Conservation (phyloP, 1,140 invertebrate genomes). For the Scaptomyza hsui region DNA sequence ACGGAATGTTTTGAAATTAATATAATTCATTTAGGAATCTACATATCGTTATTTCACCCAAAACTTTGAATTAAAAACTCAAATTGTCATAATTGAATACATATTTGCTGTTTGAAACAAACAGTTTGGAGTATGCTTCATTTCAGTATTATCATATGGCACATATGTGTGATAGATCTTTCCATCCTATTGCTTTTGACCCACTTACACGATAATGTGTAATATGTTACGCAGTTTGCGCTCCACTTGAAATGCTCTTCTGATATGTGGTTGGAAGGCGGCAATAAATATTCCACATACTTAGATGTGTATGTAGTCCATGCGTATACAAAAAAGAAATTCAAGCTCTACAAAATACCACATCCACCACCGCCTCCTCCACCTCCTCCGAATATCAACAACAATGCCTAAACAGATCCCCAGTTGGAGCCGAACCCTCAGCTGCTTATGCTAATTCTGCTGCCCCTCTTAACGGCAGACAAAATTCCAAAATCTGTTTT, state of each 20-base stretch:
- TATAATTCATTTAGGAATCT: no score
- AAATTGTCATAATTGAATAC: no score
- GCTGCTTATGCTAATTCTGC: conserved; percentile 72
- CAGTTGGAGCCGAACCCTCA: conserved; percentile 41
- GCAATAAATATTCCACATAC: conserved; percentile 35
- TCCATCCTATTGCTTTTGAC: conserved; percentile 5
- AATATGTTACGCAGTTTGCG: conserved; percentile 14
- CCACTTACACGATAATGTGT: conserved; percentile 25
- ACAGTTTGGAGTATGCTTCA: not conserved
- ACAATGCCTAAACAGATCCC: conserved; percentile 29
- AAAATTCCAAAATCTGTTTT: conserved; percentile 43
- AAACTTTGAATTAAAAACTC: no score
- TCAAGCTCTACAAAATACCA: conserved; percentile 30
- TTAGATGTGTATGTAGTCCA: no score
- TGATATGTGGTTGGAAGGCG: conserved; percentile 1
- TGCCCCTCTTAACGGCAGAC: conserved; percentile 30
- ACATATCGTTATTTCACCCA: no score
- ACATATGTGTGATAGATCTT: conserved; percentile 18
- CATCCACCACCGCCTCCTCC: not conserved
- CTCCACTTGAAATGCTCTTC: conserved; percentile 18
- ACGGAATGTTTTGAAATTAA: no score
- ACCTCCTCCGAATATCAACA: conserved; percentile 10
- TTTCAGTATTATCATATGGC: conserved; percentile 11
- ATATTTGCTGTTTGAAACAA: not conserved
- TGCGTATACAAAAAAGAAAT: conserved; percentile 29